Conservation (phyloP, 2,888 invertebrate species). For the Torymus aiolomorphi region DNA sequence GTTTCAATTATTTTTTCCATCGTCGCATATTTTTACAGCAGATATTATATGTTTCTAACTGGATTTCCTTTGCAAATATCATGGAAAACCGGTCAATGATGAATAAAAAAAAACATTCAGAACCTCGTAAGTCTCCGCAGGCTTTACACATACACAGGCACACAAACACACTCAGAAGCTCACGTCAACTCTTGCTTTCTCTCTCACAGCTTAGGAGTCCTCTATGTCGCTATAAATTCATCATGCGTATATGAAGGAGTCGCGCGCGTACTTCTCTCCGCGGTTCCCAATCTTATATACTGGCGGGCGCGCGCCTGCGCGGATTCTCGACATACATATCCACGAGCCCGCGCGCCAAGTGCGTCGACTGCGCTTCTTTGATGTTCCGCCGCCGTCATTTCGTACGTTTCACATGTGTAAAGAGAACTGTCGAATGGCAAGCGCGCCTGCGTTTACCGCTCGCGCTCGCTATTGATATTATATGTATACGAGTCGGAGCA, state of each 20-base stretch:
- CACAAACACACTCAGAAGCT: background rate
- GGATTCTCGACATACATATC: background rate
- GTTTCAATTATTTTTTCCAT: too few species aligned
- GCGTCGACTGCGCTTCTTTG: constrained; percentile 23
- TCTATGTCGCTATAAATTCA: background rate
- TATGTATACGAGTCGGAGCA: background rate
- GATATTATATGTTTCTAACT: too few species aligned
- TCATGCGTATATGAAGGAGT: constrained; percentile 24
- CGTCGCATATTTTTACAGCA: too few species aligned
- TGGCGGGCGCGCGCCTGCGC: background rate
- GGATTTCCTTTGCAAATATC: too few species aligned
- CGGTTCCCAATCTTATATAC: too few species aligned
- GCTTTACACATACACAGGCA: background rate
- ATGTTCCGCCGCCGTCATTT: constrained; percentile 26
- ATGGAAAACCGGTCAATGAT: too few species aligned
- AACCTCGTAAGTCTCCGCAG: background rate
- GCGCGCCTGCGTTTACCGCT: constrained; percentile 35
- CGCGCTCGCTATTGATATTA: constrained; percentile 46
- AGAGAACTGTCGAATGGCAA: constrained; percentile 51
- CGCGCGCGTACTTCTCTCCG: background rate
- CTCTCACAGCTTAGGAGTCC: background rate
- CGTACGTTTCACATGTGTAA: constrained; percentile 10
- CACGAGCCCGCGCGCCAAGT: background rate
- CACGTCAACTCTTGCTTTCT: too few species aligned
- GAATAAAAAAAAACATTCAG: background rate